A percentile compares a stretch with the other conserved stretches of the same genome.
phyloP scores from a whole-genome alignment of 37 sponge, comb jelly and placozoan species.

The Tethya wilhelma region DNA sequence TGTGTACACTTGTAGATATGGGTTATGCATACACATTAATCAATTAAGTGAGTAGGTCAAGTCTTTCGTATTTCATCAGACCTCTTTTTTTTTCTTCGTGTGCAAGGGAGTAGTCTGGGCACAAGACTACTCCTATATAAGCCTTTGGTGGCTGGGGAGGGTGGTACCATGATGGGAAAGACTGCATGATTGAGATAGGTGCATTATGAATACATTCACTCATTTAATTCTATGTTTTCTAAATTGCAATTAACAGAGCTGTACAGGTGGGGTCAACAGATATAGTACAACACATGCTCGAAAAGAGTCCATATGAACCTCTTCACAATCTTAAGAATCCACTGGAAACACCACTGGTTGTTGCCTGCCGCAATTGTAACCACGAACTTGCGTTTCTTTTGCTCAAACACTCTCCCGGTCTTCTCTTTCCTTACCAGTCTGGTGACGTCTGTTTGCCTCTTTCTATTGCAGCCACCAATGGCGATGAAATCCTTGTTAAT shows the following conservation, averaged over 20 bases:
- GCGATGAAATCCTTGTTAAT: slow-evolving; percentile 23
- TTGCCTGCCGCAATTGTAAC: slow-evolving; percentile 38
- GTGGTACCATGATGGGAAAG: too few relatives aligned
- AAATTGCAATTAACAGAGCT: too few relatives aligned
- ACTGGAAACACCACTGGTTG: slow-evolving; percentile 45
- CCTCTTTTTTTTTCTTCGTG: too few relatives aligned
- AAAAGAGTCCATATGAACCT: slow-evolving; percentile 25
- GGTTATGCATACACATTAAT: too few relatives aligned
- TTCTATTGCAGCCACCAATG: slow-evolving; percentile 40
- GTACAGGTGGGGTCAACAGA: background rate
- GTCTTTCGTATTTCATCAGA: too few relatives aligned
- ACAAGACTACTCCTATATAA: too few relatives aligned
- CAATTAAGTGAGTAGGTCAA: too few relatives aligned
- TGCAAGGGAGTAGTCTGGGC: too few relatives aligned
- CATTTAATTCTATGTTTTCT: too few relatives aligned
- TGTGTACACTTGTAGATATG: too few relatives aligned
- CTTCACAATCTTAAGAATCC: slow-evolving; percentile 59
- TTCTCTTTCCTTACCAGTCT: slow-evolving; percentile 22
- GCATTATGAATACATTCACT: background rate
- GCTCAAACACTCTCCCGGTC: slow-evolving; percentile 46
- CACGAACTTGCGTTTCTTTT: slow-evolving; percentile 12
- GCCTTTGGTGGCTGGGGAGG: too few relatives aligned
- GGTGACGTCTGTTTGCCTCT: slow-evolving; percentile 34
- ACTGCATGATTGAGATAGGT: background rate
- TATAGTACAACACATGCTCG: slow-evolving; percentile 42